Evolutionary conservation across 1,140 invertebrate species (phyloP).

Genomic region (Mercenaria mercenaria): DNA sequence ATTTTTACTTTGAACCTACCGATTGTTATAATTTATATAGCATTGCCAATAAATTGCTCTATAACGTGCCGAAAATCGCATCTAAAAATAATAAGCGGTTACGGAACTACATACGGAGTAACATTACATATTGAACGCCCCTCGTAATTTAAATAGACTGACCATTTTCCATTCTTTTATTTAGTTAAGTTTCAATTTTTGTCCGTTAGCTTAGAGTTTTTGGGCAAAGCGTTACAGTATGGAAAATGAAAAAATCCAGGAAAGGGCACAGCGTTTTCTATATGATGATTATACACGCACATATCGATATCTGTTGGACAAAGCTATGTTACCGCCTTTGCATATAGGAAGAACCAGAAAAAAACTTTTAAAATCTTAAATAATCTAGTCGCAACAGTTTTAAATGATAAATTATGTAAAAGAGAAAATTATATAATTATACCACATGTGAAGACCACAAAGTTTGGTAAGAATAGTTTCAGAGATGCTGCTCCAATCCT

Average conservation of each 20-base stretch:
- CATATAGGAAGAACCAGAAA: neutral
- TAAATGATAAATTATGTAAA: neutral
- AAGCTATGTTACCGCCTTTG: neutral
- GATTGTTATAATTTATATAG: too few species aligned
- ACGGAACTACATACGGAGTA: too few species aligned
- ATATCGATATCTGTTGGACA: neutral
- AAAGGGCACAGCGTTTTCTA: constrained; percentile 10
- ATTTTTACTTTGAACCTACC: too few species aligned
- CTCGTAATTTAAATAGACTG: neutral
- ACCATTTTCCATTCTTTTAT: neutral
- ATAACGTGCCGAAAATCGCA: too few species aligned
- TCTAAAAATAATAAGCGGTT: too few species aligned
- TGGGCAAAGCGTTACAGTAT: neutral
- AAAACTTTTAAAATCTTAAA: constrained; percentile 45
- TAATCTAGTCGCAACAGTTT: neutral
- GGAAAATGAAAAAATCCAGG: constrained; percentile 24
- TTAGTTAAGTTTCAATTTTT: neutral
- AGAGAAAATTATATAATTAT: neutral
- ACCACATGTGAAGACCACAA: neutral
- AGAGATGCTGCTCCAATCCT: constrained; percentile 15
- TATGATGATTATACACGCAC: neutral
- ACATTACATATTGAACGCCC: neutral
- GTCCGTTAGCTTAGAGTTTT: neutral
- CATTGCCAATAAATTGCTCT: too few species aligned
- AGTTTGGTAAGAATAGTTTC: neutral